A percentile compares a stretch with the other conserved stretches of the same genome.
phyloP scores from a whole-genome alignment of 2,888 invertebrate genomes.

The Nemotelus nigrinus region DNA sequence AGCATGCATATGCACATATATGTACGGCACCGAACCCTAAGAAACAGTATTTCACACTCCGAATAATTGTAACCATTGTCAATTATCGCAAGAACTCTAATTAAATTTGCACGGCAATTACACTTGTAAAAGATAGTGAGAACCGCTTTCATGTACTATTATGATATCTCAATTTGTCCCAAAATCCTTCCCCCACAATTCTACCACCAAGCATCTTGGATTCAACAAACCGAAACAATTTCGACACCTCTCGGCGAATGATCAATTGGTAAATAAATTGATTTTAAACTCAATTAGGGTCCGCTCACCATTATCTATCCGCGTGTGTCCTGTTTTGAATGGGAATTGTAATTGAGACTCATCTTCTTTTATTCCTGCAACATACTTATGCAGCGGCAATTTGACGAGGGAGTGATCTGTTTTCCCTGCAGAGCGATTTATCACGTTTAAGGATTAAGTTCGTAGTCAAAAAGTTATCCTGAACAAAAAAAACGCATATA shows the following conservation, averaged over 20 bases:
- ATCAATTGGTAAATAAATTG: conserved; percentile 59
- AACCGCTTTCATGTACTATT: no score
- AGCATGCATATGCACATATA: no score
- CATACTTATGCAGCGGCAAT: conserved; percentile 50
- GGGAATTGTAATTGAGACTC: conserved; percentile 37
- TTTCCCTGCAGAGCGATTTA: conserved; percentile 64
- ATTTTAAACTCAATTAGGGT: conserved; percentile 65
- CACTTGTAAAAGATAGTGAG: conserved; percentile 46
- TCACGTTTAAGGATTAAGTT: conserved; percentile 57
- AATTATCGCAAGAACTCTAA: conserved; percentile 54
- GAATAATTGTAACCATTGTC: background rate
- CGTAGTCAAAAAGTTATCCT: conserved; percentile 49
- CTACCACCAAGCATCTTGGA: no score
- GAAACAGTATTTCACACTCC: background rate
- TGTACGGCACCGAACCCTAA: no score
- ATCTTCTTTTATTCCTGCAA: conserved; percentile 42
- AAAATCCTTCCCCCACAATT: no score
- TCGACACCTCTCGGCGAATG: conserved; percentile 34
- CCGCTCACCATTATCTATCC: conserved; percentile 39
- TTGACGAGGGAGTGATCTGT: conserved; percentile 48
- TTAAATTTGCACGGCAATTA: conserved; percentile 66
- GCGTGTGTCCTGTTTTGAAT: conserved; percentile 21
- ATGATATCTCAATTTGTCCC: background rate
- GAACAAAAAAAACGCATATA: conserved; percentile 1
- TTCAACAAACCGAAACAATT: background rate